A percentile compares a stretch with the other conserved stretches of the same genome.
phyloP scores from a whole-genome alignment of 2,113 vertebrate genomes.

The Melanotaenia duboulayi region DNA sequence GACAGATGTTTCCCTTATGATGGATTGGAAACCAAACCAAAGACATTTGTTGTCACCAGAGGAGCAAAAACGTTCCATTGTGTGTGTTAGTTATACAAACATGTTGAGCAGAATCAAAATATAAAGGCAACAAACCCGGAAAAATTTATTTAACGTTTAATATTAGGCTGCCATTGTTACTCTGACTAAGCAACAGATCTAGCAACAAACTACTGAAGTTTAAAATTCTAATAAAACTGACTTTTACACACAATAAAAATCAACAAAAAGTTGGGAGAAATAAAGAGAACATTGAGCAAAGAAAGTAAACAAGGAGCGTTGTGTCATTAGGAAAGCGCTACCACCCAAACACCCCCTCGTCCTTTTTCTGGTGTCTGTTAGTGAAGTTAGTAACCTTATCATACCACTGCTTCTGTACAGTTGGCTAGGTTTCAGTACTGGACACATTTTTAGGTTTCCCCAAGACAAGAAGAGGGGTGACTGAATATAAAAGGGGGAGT shows the following conservation, averaged over 20 bases:
- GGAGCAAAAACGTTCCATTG: too few species aligned
- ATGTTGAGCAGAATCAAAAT: not conserved
- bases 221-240: not conserved
- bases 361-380: conserved; percentile 30
- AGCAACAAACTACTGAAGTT: not conserved
- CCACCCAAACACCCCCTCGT: conserved; percentile 34
- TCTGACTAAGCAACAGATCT: not conserved
- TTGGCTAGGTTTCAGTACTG: conserved; percentile 54
- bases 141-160: too few species aligned
- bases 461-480: conserved; percentile 49
- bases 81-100: too few species aligned
- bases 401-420: not conserved
- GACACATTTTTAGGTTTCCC: conserved; percentile 65
- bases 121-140: not conserved
- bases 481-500: conserved; percentile 54
- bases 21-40: too few species aligned
- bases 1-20: too few species aligned
- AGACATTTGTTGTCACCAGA: too few species aligned
- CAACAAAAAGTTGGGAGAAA: not conserved
- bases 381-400: conserved; percentile 58
- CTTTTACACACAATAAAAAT: not conserved
- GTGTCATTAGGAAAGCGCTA: conserved; percentile 64
- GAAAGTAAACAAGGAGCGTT: conserved; percentile 10
- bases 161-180: not conserved
- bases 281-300: not conserved